These are phyloP conservation scores for Orbicella faveolata DNA, from an alignment of 64 coral and sea anemone species.

Conservation along the genomic window DNA sequence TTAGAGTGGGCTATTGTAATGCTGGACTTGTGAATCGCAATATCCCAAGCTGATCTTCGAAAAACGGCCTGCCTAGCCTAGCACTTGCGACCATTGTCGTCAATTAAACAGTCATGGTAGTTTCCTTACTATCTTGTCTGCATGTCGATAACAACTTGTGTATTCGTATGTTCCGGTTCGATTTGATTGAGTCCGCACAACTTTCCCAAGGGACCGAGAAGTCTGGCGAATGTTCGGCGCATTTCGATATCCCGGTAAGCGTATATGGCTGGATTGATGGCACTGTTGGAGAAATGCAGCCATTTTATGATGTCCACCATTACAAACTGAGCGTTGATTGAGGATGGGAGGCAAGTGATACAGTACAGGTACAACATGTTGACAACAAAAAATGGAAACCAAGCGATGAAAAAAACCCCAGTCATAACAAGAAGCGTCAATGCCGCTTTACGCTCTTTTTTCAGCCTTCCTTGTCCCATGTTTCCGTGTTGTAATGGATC, in stretches of 20 bases:
- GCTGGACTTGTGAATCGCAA: no score
- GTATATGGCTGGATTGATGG: slow-evolving; percentile 72
- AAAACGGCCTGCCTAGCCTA: no score
- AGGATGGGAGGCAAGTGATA: slow-evolving; percentile 34
- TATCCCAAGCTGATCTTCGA: no score
- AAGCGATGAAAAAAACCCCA: slow-evolving; percentile 72
- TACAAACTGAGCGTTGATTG: not conserved
- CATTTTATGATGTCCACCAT: slow-evolving; percentile 71
- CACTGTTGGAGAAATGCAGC: slow-evolving; percentile 83
- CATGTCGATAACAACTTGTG: not conserved
- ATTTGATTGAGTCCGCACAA: not conserved
- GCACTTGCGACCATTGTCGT: no score
- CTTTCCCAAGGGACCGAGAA: slow-evolving; percentile 26
- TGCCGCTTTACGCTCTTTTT: slow-evolving; percentile 66
- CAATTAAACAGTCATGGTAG: no score
- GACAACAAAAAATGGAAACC: slow-evolving; percentile 79
- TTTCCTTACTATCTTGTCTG: not conserved
- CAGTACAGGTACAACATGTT: slow-evolving; percentile 61
- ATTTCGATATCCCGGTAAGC: slow-evolving; percentile 81
- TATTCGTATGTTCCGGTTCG: not conserved
- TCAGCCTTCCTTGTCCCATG: slow-evolving; percentile 2
- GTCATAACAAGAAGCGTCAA: slow-evolving; percentile 72
- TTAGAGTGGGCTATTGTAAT: no score
- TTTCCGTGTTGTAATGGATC: not conserved
- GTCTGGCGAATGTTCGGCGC: slow-evolving; percentile 60